Evolutionary conservation across 1,140 invertebrate genomes (phyloP), one percentile per base, ranked within the genome.

Genomic region (Grapholita molesta): DNA sequence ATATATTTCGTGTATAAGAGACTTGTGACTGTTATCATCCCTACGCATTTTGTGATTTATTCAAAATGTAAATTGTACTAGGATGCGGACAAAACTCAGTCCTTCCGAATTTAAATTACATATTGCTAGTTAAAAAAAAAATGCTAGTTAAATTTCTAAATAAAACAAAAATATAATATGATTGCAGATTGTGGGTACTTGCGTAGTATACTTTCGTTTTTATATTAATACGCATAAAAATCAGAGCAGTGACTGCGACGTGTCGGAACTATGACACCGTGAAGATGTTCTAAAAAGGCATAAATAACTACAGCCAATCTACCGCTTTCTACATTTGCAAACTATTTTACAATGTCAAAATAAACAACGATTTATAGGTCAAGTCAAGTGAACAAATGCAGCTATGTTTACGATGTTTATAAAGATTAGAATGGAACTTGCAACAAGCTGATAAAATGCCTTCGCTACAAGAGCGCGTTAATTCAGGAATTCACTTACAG

Each of bases 401-500:
- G 21, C 42, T 21, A n/a, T 57, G 24, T 30, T 57, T 57, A 61
- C 24, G 12, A 25, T 57, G 25, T 61, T 61, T 57, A 57, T 23
- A 11, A 30, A 28, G 28, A 61, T 61, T 61, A 8, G 15, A 25
- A 57, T 57, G 53, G 12, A 6, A 32, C n/a, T 66, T 66, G n/a
- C 4, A 66, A 66, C 23, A 66, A 38, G 24, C 25, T 66, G 38
- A 38, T 66, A 61, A 61, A 61, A 28, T 61, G 28, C 12, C 24
- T 38, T 42, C n/a, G 32, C 32, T 66, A 66, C 38, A 35, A 21
- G 15, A 66, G 24, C 38, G 24, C 55, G 28, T 30, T 61, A 28
- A 61, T 61, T 28, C 55, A 61, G 6, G n/a, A 61, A 32, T 15
- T n/a, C 33, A 69, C 73, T 80, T 72, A 80, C 76, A 69, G 35